These are phyloP conservation scores for Ciona savignyi DNA, from an alignment of 23 tunicate species.

Conservation along the genomic window DNA sequence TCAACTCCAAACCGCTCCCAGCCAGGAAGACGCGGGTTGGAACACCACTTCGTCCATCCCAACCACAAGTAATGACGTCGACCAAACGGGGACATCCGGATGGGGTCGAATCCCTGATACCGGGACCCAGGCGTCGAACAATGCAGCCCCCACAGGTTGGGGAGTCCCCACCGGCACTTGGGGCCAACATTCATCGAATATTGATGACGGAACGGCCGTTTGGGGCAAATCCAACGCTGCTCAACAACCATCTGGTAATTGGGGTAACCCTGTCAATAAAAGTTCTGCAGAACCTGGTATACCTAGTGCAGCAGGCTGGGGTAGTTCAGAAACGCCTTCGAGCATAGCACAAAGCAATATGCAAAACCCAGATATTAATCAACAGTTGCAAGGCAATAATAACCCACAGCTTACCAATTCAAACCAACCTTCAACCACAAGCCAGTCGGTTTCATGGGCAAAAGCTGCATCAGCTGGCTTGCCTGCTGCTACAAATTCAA, in stretches of 20 bases:
- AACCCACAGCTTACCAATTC: slow-evolving; percentile 23
- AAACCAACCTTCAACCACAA: slow-evolving; percentile 13
- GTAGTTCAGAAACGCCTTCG: background rate
- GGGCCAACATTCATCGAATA: slow-evolving; percentile 34
- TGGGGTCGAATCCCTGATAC: slow-evolving; percentile 44
- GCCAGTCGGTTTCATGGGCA: slow-evolving; percentile 60
- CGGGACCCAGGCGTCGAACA: background rate
- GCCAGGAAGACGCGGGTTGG: slow-evolving; percentile 55
- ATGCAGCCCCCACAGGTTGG: slow-evolving; percentile 52
- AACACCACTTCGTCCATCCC: slow-evolving; percentile 9
- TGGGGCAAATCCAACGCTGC: slow-evolving; percentile 56
- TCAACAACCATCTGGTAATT: slow-evolving; percentile 38
- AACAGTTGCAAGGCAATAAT: slow-evolving; percentile 2
- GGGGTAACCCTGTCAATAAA: slow-evolving; percentile 25
- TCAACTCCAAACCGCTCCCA: slow-evolving; percentile 15
- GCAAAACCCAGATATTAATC: background rate
- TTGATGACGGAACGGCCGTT: slow-evolving; percentile 65
- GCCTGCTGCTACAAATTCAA: slow-evolving; percentile 13
- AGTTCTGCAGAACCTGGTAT: slow-evolving; percentile 12
- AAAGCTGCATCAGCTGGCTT: slow-evolving; percentile 63
- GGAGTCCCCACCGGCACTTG: slow-evolving; percentile 46
- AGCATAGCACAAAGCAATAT: background rate
- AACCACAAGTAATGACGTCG: slow-evolving; percentile 27
- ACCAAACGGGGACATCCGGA: slow-evolving; percentile 14
- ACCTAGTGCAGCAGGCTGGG: slow-evolving; percentile 5